phyloP scores from a whole-genome alignment of 2,113 vertebrate genomes.

The Tragulus kanchil region DNA sequence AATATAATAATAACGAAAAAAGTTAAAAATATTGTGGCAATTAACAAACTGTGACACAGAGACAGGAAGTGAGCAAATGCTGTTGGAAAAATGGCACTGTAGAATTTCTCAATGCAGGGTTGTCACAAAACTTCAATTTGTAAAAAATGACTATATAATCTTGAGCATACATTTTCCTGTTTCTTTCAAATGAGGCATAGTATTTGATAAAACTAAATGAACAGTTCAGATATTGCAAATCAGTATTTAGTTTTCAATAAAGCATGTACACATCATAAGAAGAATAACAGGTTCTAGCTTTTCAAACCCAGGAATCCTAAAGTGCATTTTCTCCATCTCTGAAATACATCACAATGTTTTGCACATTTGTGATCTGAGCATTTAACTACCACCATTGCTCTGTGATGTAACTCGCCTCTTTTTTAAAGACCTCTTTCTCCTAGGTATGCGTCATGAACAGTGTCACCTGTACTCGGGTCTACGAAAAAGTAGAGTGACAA shows the following conservation, averaged over 20 bases:
- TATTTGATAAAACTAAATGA: neutral
- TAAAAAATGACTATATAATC: neutral
- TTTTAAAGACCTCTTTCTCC: slow-evolving; percentile 61
- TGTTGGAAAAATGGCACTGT: neutral
- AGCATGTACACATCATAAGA: neutral
- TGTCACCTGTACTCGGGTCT: slow-evolving; percentile 86
- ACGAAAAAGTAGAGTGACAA: slow-evolving; percentile 87
- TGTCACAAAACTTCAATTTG: neutral
- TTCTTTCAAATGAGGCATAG: slow-evolving; percentile 14
- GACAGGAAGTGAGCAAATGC: neutral
- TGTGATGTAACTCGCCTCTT: neutral
- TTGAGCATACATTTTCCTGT: neutral
- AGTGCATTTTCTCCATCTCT: neutral
- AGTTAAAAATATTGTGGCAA: neutral
- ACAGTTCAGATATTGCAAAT: neutral
- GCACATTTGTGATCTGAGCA: neutral
- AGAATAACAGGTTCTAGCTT: neutral
- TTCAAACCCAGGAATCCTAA: neutral
- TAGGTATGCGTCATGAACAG: slow-evolving; percentile 89
- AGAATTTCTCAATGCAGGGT: neutral
- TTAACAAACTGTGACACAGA: neutral
- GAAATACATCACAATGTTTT: neutral
- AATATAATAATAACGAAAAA: neutral
- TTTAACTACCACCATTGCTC: neutral
- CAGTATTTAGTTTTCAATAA: neutral